Percentiles rank a stretch among this genome's conserved stretches.
Evolutionary conservation across 2,888 invertebrate genomes (phyloP).

Genomic region (Mythimna loreyi): DNA sequence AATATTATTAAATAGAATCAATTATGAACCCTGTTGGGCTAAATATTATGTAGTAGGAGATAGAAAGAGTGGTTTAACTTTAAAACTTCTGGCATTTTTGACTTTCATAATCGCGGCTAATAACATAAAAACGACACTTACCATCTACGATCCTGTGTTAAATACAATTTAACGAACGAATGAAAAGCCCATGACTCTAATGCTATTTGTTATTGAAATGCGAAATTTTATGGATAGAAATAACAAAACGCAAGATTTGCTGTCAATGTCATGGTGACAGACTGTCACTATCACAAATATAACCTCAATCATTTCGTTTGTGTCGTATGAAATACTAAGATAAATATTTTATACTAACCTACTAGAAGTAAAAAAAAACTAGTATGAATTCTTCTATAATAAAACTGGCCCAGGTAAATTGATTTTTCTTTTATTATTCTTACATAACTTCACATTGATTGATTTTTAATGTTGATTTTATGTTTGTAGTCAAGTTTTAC

Average conservation of each 20-base stretch:
- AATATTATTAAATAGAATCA: too few species aligned
- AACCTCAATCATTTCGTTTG: conserved; percentile 34
- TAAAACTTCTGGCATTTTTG: not conserved
- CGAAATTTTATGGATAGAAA: not conserved
- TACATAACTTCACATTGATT: conserved; percentile 5
- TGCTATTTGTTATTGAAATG: not conserved
- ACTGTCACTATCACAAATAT: conserved; percentile 30
- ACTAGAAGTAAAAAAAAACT: conserved; percentile 1
- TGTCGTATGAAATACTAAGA: not conserved
- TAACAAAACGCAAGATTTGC: conserved; percentile 26
- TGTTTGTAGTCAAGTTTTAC: conserved; percentile 68
- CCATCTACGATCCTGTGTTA: not conserved
- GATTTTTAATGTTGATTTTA: conserved; percentile 30
- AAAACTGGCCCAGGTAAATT: conserved; percentile 76
- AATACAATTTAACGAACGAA: not conserved
- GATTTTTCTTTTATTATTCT: conserved; percentile 27
- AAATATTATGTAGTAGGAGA: too few species aligned
- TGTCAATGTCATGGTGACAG: conserved; percentile 37
- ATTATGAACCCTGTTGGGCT: too few species aligned
- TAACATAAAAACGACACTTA: not conserved
- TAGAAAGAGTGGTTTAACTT: too few species aligned
- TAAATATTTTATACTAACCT: conserved; percentile 13
- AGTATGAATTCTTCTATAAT: conserved; percentile 75
- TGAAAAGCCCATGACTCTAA: not conserved
- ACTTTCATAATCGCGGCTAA: not conserved